phyloP scores from a whole-genome alignment of 2,888 invertebrate species.

The Nematopogon swammerdamellus region DNA sequence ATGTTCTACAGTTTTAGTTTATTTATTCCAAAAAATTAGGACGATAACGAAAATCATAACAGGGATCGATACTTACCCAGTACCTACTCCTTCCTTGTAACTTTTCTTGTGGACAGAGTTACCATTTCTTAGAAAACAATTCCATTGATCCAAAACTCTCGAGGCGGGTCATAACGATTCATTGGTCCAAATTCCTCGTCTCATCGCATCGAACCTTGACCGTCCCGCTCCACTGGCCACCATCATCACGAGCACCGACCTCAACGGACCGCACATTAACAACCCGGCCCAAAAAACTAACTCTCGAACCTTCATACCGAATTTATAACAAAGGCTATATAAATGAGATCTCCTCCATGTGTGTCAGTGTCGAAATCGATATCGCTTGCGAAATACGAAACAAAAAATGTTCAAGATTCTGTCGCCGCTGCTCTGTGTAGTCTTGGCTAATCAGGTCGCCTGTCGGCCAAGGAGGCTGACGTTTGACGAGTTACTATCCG shows the following conservation, averaged over 20 bases:
- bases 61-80: no score
- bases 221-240: neutral
- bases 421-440: conserved; percentile 28
- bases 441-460: conserved; percentile 23
- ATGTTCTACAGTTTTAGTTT: no score
- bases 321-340: conserved; percentile 36
- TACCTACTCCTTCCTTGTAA: no score
- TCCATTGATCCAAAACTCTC: no score
- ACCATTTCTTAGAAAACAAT: no score
- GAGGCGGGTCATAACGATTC: no score
- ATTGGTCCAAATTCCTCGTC: neutral
- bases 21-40: no score
- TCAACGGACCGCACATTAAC: neutral
- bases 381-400: conserved; percentile 33
- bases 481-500: conserved; percentile 26
- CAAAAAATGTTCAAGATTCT: conserved; percentile 36
- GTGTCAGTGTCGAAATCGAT: conserved; percentile 54
- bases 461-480: conserved; percentile 25
- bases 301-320: conserved; percentile 32
- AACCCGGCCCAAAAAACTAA: neutral
- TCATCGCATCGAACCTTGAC: neutral
- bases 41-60: no score
- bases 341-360: conserved; percentile 34
- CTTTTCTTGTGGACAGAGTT: no score
- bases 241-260: neutral